Evolutionary conservation across 2,113 vertebrate genomes (phyloP), one percentile per base, ranked within the genome.

Genomic region (Tragelaphus buxtoni): DNA sequence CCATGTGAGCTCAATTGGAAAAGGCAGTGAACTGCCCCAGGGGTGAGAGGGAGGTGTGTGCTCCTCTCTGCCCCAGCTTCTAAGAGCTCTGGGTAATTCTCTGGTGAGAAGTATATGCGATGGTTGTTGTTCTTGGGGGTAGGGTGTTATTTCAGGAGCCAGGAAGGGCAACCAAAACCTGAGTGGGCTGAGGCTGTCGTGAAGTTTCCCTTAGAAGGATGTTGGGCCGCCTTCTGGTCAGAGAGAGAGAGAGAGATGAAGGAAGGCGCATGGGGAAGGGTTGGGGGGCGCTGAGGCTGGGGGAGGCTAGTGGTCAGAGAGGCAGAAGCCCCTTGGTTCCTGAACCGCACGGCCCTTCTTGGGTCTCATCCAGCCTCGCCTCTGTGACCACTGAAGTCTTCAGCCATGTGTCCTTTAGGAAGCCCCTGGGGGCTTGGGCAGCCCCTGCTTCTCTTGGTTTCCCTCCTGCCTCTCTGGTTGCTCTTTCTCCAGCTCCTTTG

Each of bases 11-110:
- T 85, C 55, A 2, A 0, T 9, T 22, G 11, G n/a, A 26, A 81
- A 84, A 85, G 47, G 28, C 32, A 14, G 14, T 28, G 72, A 76
- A 53, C 24, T 2, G 1, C 32, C 16, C 17, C 1, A 17, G 45
- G 18, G 18, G 1, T n/a, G 3, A 2, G 63, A 45, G 14, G 7
- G 53, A 20, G 24, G 9, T 9, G 0, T 63, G 65, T 16, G 49
- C 49, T 55, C 42, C 80, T 83, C 56, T 56, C 61, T 49, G 63
- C 16, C 61, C 39, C 47, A 9, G 26, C 4, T 56, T 53, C 77
- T 11, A 16, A 18, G 42, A 30, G 47, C 8, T 39, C 69, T 30
- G 22, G 45, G 32, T 65, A 79, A 63, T 45, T 74, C 58, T 60
- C 7, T 1, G 14, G 49, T 11, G 42, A 77, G 58, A 39, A 18